Evolutionary conservation across 1,140 invertebrate species (phyloP), one percentile per base, ranked within the genome.

Genomic region (Ruditapes philippinarum): DNA sequence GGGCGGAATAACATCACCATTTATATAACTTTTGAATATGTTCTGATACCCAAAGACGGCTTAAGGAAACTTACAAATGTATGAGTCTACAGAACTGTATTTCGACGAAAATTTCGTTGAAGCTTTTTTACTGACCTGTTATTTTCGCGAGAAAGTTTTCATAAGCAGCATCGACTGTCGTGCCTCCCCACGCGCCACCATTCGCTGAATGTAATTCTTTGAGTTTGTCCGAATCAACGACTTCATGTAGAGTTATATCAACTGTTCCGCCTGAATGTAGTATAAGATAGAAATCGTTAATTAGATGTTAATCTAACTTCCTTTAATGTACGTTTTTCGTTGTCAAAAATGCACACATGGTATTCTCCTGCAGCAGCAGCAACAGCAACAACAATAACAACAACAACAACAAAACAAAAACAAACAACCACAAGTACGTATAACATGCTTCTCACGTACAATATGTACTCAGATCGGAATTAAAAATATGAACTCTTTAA

Each of bases 151-250:
- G 28, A 31, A 90, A 31, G n/a, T 85, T 33, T 31, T 60, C 78
- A 51, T 70, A 90, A 3, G 81, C 49, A 25, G 51, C 70, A 57
- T 90, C 84, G 9, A 90, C 84, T 22, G 51, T 73, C n/a, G 83
- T 88, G 0, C 89, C 89, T 49, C 89, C 89, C 89, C 89, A 90
- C 7, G 76, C 83, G 12, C 89, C 89, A 11, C 89, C 89, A n/a
- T 76, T 87, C 1, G 89, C 89, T 33, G 40, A 38, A 19, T 87
- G 60, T 17, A 90, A 22, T 42, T 90, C 89, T 19, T 76, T 81
- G 9, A 90, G 57, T 12, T 54, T 57, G n/a, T 76, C 60, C 4
- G 73, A 33, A 2, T 49, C 49, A 12, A 65, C 40, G 4, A 90
- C 84, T 83, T 90, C 83, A 54, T 90, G 84, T 2, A 87, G 76